These are phyloP conservation scores for Drosophila truncata DNA, from an alignment of 1,140 invertebrate genomes.

Conservation along the genomic window DNA sequence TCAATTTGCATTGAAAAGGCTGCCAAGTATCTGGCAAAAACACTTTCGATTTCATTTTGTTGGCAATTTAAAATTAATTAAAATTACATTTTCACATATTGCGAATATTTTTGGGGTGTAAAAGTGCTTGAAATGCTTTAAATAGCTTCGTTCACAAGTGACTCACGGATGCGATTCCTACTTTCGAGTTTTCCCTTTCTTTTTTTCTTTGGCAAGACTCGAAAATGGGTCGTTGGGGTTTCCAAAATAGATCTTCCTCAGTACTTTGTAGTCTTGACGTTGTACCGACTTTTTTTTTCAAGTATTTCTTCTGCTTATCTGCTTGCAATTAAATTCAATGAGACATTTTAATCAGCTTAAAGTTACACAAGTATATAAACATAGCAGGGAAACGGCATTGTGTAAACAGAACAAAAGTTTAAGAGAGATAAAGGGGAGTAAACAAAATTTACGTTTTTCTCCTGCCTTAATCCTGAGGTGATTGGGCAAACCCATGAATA, in stretches of 20 bases:
- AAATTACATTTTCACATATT: constrained; percentile 61
- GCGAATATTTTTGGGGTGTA: constrained; percentile 49
- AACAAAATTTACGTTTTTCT: constrained; percentile 1
- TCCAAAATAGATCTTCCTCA: constrained; percentile 52
- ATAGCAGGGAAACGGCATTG: constrained; percentile 8
- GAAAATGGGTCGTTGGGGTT: constrained; percentile 64
- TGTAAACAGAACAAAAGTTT: constrained; percentile 46
- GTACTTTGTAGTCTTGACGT: constrained; percentile 33
- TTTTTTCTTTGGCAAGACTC: constrained; percentile 50
- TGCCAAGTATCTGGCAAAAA: constrained; percentile 37
- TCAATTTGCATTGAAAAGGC: constrained; percentile 25
- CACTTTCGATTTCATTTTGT: constrained; percentile 55
- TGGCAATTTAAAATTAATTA: constrained; percentile 63
- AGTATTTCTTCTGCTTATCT: constrained; percentile 43
- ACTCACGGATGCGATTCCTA: constrained; percentile 55
- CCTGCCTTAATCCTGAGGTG: constrained; percentile 38
- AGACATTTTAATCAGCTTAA: constrained; percentile 55
- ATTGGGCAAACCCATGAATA: constrained; percentile 44
- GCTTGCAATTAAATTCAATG: constrained; percentile 2
- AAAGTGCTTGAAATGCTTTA: constrained; percentile 39
- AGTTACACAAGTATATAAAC: constrained; percentile 59
- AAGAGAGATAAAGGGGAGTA: constrained; percentile 16
- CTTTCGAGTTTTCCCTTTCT: constrained; percentile 30
- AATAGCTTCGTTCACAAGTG: constrained; percentile 62
- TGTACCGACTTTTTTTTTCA: constrained; percentile 29